These are phyloP conservation scores for Tetraodon nigroviridis DNA, from an alignment of 2,113 vertebrate genomes.

Conservation along the genomic window DNA sequence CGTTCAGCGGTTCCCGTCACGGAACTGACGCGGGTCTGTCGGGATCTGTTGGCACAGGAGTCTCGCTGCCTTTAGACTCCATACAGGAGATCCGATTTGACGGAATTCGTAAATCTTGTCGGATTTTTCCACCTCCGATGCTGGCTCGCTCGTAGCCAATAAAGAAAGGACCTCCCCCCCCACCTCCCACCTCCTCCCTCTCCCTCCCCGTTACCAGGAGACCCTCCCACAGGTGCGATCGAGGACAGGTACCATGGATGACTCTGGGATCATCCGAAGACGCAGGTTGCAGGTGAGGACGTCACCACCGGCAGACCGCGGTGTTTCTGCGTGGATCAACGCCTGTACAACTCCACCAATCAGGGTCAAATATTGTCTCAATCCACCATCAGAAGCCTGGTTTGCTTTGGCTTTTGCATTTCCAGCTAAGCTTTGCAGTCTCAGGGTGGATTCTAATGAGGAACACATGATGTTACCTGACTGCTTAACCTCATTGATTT, in stretches of 20 bases:
- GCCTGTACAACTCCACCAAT: too few species aligned
- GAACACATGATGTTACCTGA: not conserved
- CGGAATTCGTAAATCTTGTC: too few species aligned
- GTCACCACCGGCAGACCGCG: too few species aligned
- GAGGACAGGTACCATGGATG: slow-evolving; percentile 64
- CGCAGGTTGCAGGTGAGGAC: slow-evolving; percentile 73
- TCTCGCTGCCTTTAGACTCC: not conserved
- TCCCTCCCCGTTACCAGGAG: slow-evolving; percentile 28
- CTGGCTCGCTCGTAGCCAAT: slow-evolving; percentile 33
- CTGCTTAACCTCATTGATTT: too few species aligned
- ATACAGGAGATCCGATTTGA: too few species aligned
- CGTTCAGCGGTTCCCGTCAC: slow-evolving; percentile 32
- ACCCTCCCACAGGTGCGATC: slow-evolving; percentile 40
- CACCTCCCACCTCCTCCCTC: not conserved
- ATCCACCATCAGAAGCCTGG: too few species aligned
- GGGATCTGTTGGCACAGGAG: not conserved
- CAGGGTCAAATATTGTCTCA: too few species aligned
- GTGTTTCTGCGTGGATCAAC: too few species aligned
- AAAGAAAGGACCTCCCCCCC: slow-evolving; percentile 26
- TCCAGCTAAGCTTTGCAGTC: too few species aligned
- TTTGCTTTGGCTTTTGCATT: too few species aligned
- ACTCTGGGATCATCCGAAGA: slow-evolving; percentile 75
- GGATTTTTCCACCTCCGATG: not conserved
- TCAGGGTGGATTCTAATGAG: not conserved
- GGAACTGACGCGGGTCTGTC: slow-evolving; percentile 9